These are phyloP conservation scores for Pandion haliaetus DNA, from an alignment of 2,113 vertebrate species.

Conservation along the genomic window DNA sequence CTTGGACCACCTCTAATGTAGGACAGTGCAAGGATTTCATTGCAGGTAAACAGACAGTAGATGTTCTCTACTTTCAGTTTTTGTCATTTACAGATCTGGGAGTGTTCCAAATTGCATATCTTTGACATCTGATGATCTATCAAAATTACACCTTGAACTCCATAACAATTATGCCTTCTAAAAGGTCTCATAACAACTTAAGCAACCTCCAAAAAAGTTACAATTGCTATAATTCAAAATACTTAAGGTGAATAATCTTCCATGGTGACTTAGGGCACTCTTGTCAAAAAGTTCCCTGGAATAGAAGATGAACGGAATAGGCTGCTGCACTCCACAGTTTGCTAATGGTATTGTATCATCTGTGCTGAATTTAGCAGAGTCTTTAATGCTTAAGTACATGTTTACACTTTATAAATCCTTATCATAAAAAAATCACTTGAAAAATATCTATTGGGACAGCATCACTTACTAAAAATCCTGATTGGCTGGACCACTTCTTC, in stretches of 20 bases:
- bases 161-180: not conserved
- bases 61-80: not conserved
- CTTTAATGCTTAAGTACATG: not conserved
- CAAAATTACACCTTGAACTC: not conserved
- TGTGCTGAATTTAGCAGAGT: not conserved
- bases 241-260: not conserved
- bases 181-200: not conserved
- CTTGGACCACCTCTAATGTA: not conserved
- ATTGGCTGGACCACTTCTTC: not conserved
- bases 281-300: not conserved
- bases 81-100: not conserved
- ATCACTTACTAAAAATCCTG: not conserved
- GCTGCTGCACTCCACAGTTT: fast-evolving
- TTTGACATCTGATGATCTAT: not conserved
- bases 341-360: not conserved
- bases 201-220: not conserved
- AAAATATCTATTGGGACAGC: not conserved
- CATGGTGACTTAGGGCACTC: not conserved
- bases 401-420: not conserved
- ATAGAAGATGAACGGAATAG: not conserved
- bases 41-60: not conserved
- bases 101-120: not conserved
- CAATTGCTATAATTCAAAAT: not conserved
- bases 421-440: not conserved
- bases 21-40: not conserved